These are phyloP conservation scores for Rhagonycha fulva DNA, from an alignment of 2,888 invertebrate species.

Conservation along the genomic window DNA sequence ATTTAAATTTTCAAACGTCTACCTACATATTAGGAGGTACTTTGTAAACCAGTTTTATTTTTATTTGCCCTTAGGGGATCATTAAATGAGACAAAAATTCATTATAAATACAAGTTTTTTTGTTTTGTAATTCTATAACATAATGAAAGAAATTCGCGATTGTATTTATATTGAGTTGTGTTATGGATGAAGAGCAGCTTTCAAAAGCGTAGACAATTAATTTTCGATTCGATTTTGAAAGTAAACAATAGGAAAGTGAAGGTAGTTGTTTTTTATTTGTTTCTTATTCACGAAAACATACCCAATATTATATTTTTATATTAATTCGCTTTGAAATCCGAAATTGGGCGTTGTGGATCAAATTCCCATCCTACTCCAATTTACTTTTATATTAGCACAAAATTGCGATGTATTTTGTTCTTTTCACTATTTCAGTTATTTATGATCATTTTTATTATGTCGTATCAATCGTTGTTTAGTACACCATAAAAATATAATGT, in stretches of 20 bases:
- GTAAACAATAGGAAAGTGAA: background rate
- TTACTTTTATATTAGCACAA: background rate
- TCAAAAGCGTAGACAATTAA: background rate
- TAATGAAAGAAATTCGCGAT: background rate
- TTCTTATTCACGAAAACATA: background rate
- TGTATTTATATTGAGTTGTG: background rate
- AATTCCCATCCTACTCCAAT: background rate
- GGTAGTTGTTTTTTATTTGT: background rate
- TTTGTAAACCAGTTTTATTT: background rate
- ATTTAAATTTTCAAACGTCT: slow-evolving; percentile 3
- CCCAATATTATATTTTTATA: background rate
- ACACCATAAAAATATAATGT: background rate
- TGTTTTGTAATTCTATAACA: background rate
- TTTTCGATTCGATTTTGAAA: background rate
- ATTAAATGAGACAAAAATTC: slow-evolving; percentile 2
- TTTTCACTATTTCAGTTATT: background rate
- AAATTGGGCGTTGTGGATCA: background rate
- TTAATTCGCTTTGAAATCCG: background rate
- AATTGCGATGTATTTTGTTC: background rate
- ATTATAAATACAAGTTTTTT: slow-evolving; percentile 4
- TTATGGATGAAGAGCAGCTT: background rate
- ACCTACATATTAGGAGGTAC: slow-evolving; percentile 2
- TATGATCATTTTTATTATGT: background rate
- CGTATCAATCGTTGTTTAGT: background rate
- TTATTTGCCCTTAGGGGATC: background rate